Conservation (phyloP, 2,888 invertebrate species). For the Chydorus sphaericus region DNA sequence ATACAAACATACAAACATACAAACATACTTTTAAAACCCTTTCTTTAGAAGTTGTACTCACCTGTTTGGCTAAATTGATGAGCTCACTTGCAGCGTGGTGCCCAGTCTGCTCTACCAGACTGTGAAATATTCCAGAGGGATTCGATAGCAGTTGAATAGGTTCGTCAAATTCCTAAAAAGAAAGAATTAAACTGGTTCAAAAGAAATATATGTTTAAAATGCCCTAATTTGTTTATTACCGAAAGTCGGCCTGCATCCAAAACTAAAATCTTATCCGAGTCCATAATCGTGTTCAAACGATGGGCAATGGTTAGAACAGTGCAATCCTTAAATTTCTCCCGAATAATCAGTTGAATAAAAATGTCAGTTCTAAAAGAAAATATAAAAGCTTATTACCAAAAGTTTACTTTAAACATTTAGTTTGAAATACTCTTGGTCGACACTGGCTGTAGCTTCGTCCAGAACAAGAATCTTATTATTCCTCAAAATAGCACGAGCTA, state of each 20-base stretch:
- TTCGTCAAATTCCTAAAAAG: conserved; percentile 49
- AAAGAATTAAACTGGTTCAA: too few species aligned
- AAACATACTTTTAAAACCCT: too few species aligned
- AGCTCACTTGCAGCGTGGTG: conserved; percentile 36
- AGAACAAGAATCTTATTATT: conserved; percentile 70
- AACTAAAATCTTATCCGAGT: conserved; percentile 14
- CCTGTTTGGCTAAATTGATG: conserved; percentile 2
- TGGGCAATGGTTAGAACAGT: conserved; percentile 16
- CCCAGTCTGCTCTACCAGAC: conserved; percentile 55
- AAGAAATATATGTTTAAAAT: too few species aligned
- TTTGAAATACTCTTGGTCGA: conserved; percentile 56
- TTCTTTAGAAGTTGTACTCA: background rate
- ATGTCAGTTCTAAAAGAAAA: conserved; percentile 15
- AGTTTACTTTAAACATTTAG: too few species aligned
- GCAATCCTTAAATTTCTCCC: conserved; percentile 14
- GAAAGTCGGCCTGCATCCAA: conserved; percentile 18
- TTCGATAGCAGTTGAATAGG: conserved; percentile 50
- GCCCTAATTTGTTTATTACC: too few species aligned
- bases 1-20: too few species aligned
- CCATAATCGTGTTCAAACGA: conserved; percentile 16
- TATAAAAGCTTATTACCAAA: background rate
- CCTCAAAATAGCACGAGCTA: conserved; percentile 73
- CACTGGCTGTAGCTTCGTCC: conserved; percentile 91
- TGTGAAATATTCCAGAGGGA: conserved; percentile 43
- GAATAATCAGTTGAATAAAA: conserved; percentile 14